Base-by-base conservation (phyloP, 2,888 invertebrate genomes). In the Epistrophe eligans region DNA sequence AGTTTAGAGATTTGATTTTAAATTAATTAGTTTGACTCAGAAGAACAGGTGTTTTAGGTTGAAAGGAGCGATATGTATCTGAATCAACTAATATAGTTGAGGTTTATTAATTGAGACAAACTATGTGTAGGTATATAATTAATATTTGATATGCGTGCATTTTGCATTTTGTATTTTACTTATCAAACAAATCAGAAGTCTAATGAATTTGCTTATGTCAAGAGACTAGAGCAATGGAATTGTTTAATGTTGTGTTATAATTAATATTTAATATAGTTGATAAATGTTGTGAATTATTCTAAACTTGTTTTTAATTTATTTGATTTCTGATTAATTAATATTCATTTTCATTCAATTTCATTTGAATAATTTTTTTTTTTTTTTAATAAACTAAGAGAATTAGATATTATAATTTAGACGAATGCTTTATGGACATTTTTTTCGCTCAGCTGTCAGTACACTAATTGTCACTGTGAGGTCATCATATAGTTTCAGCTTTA, bases 141-240 rank as follows among this genome's bases (percentile, higher is more conserved):
- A 35, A 52, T 52, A 38, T 52, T 24, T 13, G 11, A 32, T 50
- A 52, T 38, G 67, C 52, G 38, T 67, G 15, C 40, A 55, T 70
- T 32, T 32, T 52, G 70, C 10, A 55, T 19, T 28, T 70, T 28
- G 70, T 32, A 7, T 24, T 24, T 24, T 24, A 7, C 24, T 70
- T 70, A 70, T 70, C 70, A 55, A 55, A 40, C 35, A 10, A 55
- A 40, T 55, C 52, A 38, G 15, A 66, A 55, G 55, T 55, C 13
- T 40, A 55, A 70, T 70, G 40, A 55, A 70, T 70, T 43, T 70
- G 55, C 70, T 40, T 70, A 55, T 70, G 70, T 70, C 55, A 66
- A 55, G 40, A 24, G 28, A 70, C 52, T 55, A 11, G 55, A 55
- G n/a, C 70, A 55, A 17, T 4, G 9, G 38, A 6, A 52, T 67